phyloP scores from a whole-genome alignment of 2,797 vertebrate species.

The Nothura maculosa region DNA sequence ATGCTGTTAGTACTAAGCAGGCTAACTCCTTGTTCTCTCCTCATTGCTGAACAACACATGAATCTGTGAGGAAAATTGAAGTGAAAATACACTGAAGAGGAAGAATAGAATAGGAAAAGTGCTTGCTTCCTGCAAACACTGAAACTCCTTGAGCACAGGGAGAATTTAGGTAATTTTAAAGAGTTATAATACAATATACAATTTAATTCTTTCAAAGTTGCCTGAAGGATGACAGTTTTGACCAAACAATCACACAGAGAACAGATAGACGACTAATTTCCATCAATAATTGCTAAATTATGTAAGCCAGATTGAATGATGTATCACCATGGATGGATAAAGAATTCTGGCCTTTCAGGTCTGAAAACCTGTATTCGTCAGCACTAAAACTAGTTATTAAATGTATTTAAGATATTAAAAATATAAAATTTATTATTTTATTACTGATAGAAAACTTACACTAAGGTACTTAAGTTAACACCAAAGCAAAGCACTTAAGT shows the following conservation, averaged over 20 bases:
- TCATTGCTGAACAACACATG: not conserved
- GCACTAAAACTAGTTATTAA: not conserved
- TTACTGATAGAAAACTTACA: not conserved
- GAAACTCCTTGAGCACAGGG: not conserved
- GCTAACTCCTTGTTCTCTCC: not conserved
- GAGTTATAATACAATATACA: not conserved
- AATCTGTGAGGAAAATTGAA: not conserved
- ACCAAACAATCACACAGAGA: not conserved
- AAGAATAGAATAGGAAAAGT: not conserved
- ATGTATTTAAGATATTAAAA: not conserved
- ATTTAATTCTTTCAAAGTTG: conserved; percentile 4
- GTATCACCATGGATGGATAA: not conserved
- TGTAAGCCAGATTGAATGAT: not conserved
- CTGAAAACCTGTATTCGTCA: not conserved
- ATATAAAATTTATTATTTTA: not conserved
- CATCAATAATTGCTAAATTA: not conserved
- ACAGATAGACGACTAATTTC: not conserved
- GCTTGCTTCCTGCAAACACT: not conserved
- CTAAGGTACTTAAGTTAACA: not conserved
- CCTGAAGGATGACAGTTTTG: not conserved
- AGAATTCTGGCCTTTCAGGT: not conserved
- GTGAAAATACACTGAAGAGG: not conserved
- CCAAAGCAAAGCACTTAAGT: not conserved
- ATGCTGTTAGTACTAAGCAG: not conserved
- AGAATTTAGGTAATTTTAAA: not conserved